These are phyloP conservation scores for Poeciliopsis turrubarensis DNA, from an alignment of 2,113 vertebrate species.

Conservation along the genomic window DNA sequence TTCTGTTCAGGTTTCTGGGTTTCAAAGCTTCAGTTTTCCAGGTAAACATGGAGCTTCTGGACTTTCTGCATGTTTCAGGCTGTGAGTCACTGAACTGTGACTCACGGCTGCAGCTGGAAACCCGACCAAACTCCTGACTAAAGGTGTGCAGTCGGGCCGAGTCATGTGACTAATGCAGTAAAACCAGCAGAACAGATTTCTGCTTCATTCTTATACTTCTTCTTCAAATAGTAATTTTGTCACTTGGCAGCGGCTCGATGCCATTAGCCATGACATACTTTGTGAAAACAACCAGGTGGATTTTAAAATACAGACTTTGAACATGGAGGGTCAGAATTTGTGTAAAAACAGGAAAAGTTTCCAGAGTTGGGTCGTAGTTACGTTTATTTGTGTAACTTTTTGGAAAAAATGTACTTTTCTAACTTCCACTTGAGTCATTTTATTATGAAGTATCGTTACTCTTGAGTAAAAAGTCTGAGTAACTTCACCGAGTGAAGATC, in stretches of 20 bases:
- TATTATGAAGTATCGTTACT: no score
- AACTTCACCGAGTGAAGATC: no score
- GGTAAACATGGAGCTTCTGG: neutral
- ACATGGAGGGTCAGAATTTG: no score
- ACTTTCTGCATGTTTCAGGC: slow-evolving; percentile 1
- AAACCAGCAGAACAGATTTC: neutral
- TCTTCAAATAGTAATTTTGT: neutral
- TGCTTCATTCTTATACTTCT: no score
- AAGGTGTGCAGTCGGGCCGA: neutral
- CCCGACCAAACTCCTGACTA: neutral
- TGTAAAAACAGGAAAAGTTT: no score
- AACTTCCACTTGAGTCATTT: no score
- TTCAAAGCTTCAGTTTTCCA: no score
- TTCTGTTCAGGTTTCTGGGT: neutral
- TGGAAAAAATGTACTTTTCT: no score
- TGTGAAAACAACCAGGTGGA: neutral
- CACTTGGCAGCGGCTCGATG: neutral
- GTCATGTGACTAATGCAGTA: neutral
- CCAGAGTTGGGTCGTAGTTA: no score
- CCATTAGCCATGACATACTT: neutral
- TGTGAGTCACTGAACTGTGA: slow-evolving; percentile 21
- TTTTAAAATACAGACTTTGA: no score
- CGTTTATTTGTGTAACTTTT: no score
- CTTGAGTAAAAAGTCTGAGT: no score
- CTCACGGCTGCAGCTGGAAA: slow-evolving; percentile 4